Evolutionary conservation across 2,797 vertebrate species (phyloP).

Genomic region (Pipistrellus pipistrellus): DNA sequence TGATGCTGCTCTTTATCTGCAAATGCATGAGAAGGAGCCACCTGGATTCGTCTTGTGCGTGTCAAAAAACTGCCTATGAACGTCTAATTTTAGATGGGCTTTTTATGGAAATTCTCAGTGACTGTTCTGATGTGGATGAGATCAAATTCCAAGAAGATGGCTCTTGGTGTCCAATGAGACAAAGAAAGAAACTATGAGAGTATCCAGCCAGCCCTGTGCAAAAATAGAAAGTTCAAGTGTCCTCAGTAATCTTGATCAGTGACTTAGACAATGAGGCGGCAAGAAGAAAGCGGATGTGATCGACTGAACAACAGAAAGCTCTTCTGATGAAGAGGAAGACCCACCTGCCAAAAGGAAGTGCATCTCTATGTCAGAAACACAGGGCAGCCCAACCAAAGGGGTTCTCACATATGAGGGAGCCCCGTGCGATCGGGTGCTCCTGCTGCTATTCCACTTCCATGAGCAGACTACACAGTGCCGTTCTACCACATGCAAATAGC

Average conservation of each 20-base stretch:
- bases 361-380: slow-evolving; percentile 93
- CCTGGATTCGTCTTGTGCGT: slow-evolving; percentile 98
- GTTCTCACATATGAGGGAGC: slow-evolving; percentile 94
- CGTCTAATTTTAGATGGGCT: slow-evolving; percentile 97
- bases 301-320: slow-evolving; percentile 95
- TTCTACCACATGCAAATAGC: slow-evolving; percentile 95
- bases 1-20: slow-evolving; percentile 97
- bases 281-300: slow-evolving; percentile 96
- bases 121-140: slow-evolving; percentile 97
- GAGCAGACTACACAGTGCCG: slow-evolving; percentile 95
- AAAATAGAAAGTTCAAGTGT: slow-evolving; percentile 93
- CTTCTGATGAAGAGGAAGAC: slow-evolving; percentile 93
- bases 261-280: slow-evolving; percentile 87
- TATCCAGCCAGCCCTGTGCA: slow-evolving; percentile 91
- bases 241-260: slow-evolving; percentile 90
- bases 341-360: slow-evolving; percentile 94
- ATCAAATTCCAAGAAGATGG: slow-evolving; percentile 99
- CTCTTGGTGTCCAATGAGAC: slow-evolving; percentile 98
- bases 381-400: slow-evolving; percentile 94
- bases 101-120: slow-evolving; percentile 98
- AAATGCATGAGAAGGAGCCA: slow-evolving; percentile 99
- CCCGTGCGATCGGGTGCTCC: slow-evolving; percentile 93
- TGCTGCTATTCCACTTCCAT: slow-evolving; percentile 92
- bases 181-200: slow-evolving; percentile 95
- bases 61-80: slow-evolving; percentile 97